Base-by-base conservation (phyloP, 2,797 vertebrate species). In the Lindbergichthys nudifrons region DNA sequence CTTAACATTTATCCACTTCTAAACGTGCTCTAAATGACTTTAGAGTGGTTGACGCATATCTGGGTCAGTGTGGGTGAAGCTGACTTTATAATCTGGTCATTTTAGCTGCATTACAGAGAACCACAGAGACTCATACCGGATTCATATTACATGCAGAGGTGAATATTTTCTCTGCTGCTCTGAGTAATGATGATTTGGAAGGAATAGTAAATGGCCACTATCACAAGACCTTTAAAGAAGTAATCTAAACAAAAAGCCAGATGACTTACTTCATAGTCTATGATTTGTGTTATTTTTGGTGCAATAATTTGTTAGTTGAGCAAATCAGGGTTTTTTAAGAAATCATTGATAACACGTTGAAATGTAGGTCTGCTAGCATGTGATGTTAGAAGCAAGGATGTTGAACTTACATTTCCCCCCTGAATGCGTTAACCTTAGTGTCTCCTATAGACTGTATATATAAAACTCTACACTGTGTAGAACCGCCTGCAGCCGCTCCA, bases 1-100 rank as follows among this genome's bases (percentile, higher is more conserved):
- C 60, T 75, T 62, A 85, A 76, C 67, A 68, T 81, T 69, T 26
- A 79, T 79, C 60, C 82, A 39, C 58, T 50, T 74, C 80, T 71
- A 75, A 74, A 76, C 75, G 70, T 70, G 50, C 65, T 23, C 32
- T 70, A 14, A 56, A 1, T 67, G 59, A 75, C 58, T 71, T 21
- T 19, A 39, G 43, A 79, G 68, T 58, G 47, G 5, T 57, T 23
- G 42, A 8, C 39, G 16, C 67, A 18, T 53, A 18, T 71, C 18
- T 39, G 65, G 50, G 51, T 78, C 63, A 51, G 43, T 4, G 39
- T 0, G 0, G 45, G 15, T 41, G 36, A 51, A 65, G 46, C 4
- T 32, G 47, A 70, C 63, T 48, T 76, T 63, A 62, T 50, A 70
- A 75, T 70, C 43, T 8, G 16, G 32, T 9, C 2, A 46, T 62